phyloP scores from a whole-genome alignment of 2,888 invertebrate species.

The Gymnoscelis rufifasciata region DNA sequence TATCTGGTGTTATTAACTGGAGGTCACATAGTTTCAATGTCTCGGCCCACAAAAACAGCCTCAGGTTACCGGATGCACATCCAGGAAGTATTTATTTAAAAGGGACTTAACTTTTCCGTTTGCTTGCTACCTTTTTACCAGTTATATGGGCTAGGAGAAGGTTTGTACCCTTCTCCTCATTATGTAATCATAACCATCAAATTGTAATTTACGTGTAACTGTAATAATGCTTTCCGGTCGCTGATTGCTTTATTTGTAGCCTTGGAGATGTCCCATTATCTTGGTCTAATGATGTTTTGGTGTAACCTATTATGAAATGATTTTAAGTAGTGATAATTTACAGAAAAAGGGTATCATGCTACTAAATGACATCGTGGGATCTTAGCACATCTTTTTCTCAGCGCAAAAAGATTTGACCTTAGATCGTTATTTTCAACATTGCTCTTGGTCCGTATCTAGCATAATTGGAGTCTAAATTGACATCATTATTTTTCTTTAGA shows the following conservation, averaged over 20 bases:
- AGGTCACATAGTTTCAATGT: constrained; percentile 26
- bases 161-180: no score
- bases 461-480: constrained; percentile 7
- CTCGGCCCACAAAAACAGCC: constrained; percentile 10
- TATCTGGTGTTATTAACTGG: constrained; percentile 7
- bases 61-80: constrained; percentile 4
- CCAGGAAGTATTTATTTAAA: constrained; percentile 13
- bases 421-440: constrained; percentile 1
- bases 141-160: no score
- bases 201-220: not conserved
- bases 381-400: no score
- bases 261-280: constrained; percentile 3
- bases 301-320: no score
- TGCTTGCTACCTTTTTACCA: no score
- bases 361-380: no score
- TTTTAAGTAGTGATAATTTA: no score
- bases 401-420: no score
- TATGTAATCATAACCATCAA: no score
- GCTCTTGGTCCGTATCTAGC: not conserved
- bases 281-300: not conserved
- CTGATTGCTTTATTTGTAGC: not conserved
- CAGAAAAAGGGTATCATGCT: no score
- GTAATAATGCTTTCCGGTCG: not conserved
- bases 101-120: not conserved
- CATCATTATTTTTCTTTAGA: constrained; percentile 1